These are phyloP conservation scores for Matsumyia berberina DNA, from an alignment of 2,888 invertebrate species.

Conservation along the genomic window DNA sequence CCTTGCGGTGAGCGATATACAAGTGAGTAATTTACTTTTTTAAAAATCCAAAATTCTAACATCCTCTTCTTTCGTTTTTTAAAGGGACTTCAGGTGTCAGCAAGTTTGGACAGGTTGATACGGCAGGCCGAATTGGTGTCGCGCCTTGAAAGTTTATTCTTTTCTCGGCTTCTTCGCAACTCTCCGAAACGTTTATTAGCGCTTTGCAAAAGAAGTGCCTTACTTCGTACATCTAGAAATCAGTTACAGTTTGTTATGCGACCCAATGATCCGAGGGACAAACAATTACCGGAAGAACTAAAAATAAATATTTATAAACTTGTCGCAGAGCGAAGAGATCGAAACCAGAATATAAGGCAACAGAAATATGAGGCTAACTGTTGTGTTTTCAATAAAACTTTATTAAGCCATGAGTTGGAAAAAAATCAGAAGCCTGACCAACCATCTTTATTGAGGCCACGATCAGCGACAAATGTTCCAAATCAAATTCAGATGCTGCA, in stretches of 20 bases:
- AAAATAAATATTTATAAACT: conserved; percentile 90
- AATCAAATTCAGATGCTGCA: conserved; percentile 78
- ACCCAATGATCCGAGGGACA: conserved; percentile 93
- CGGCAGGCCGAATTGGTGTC: conserved; percentile 93
- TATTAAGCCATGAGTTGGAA: conserved; percentile 45
- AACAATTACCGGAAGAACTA: conserved; percentile 90
- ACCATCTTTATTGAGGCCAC: conserved; percentile 80
- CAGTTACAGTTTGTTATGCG: conserved; percentile 90
- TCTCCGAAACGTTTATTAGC: conserved; percentile 88
- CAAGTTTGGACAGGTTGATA: conserved; percentile 91
- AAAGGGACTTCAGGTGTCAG: conserved; percentile 90
- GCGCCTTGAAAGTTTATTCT: conserved; percentile 92
- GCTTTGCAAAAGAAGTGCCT: conserved; percentile 89
- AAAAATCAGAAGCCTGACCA: conserved; percentile 73
- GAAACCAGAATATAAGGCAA: conserved; percentile 85
- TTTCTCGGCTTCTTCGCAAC: conserved; percentile 89
- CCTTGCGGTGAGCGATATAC: conserved; percentile 93
- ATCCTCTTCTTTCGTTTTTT: neutral
- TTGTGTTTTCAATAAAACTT: conserved; percentile 81
- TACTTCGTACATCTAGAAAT: conserved; percentile 90
- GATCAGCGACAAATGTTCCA: conserved; percentile 82
- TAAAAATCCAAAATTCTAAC: neutral
- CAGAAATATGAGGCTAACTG: conserved; percentile 84
- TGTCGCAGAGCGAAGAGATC: conserved; percentile 89
- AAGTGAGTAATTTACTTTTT: conserved; percentile 83